Evolutionary conservation across 30 jellyfish, hydroid and myxozoan genomes (phyloP).

Genomic region (Pseudorhiza aurosa): DNA sequence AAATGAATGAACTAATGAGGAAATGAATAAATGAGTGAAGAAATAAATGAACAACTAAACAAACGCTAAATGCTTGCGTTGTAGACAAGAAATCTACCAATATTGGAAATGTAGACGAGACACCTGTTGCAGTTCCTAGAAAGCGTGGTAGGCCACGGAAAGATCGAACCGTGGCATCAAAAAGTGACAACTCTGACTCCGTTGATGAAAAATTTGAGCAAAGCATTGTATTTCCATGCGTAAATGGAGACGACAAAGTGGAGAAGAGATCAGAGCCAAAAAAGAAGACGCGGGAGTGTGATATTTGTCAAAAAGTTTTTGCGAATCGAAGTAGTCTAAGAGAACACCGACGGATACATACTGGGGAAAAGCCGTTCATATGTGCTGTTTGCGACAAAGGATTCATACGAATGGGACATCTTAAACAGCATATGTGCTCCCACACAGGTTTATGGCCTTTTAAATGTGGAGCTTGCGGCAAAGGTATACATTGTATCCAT

Average conservation of each 20-base stretch:
- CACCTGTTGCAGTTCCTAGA: background rate
- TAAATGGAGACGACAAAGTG: background rate
- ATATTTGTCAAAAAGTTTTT: conserved; percentile 48
- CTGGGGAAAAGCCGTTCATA: conserved; percentile 67
- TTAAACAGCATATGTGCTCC: conserved; percentile 57
- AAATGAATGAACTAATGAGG: too few relatives aligned
- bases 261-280: conserved; percentile 12
- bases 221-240: conserved; percentile 5
- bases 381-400: conserved; percentile 57
- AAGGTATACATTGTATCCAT: conserved; percentile 23
- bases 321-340: conserved; percentile 58
- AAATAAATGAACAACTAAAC: too few relatives aligned
- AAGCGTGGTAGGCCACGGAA: conserved; percentile 42
- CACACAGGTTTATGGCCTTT: conserved; percentile 77
- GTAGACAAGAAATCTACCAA: too few relatives aligned
- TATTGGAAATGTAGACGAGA: background rate
- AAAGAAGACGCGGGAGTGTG: conserved; percentile 66
- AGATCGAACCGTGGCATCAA: background rate
- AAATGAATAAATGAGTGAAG: too few relatives aligned
- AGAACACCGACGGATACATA: conserved; percentile 58
- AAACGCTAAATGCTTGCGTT: too few relatives aligned
- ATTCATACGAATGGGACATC: conserved; percentile 54
- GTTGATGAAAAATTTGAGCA: background rate
- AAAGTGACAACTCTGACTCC: background rate
- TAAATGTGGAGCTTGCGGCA: conserved; percentile 71